Conservation (phyloP, 2,888 invertebrate species). For the Crematogaster levior region DNA sequence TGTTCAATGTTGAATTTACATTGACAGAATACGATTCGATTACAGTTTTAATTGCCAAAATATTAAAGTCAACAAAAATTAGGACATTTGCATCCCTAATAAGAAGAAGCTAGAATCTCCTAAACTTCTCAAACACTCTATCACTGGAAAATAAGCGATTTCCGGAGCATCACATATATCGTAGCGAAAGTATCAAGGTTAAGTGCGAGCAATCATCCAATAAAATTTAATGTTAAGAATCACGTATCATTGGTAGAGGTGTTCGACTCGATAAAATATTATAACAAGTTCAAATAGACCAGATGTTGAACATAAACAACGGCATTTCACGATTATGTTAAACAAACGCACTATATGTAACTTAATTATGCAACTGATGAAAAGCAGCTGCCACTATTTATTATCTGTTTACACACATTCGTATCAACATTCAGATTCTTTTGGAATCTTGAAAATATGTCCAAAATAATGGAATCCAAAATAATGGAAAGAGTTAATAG, state of each 20-base stretch:
- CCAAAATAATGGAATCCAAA: not conserved
- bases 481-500: not conserved
- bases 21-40: slow-evolving; percentile 1
- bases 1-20: slow-evolving; percentile 1
- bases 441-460: not conserved
- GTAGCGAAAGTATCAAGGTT: slow-evolving; percentile 27
- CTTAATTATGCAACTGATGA: slow-evolving; percentile 13
- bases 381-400: slow-evolving; percentile 17
- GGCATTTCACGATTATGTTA: not conserved
- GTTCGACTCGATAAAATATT: slow-evolving; percentile 23
- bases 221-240: slow-evolving; percentile 50
- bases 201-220: slow-evolving; percentile 46
- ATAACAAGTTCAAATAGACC: slow-evolving; percentile 11
- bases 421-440: slow-evolving; percentile 2
- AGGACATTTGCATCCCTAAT: not conserved
- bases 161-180: slow-evolving; percentile 11
- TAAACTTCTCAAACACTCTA: slow-evolving; percentile 1
- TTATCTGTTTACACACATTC: slow-evolving; percentile 3
- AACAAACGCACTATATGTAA: not conserved
- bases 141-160: not conserved
- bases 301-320: slow-evolving; percentile 16
- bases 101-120: not conserved
- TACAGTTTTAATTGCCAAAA: not conserved
- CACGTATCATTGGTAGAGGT: slow-evolving; percentile 29
- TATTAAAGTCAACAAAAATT: not conserved